Conservation (phyloP, 2,888 invertebrate species). For the Plagiodera versicolora region DNA sequence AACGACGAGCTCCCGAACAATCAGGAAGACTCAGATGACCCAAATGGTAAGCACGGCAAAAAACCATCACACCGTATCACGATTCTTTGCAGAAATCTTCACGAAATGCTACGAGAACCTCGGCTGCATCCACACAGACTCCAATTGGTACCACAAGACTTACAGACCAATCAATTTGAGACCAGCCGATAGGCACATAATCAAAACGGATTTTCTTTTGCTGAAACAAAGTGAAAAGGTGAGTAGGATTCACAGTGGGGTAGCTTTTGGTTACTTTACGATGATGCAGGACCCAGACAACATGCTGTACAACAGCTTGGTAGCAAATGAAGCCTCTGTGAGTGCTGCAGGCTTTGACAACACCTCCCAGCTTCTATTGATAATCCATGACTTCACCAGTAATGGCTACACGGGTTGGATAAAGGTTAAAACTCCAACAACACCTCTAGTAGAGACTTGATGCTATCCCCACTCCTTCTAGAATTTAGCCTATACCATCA, state of each 20-base stretch:
- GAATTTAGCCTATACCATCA: not conserved
- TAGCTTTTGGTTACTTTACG: too few species aligned
- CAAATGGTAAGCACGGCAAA: not conserved
- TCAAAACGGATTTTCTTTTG: slow-evolving; percentile 52
- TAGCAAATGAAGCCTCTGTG: slow-evolving; percentile 31
- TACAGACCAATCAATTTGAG: slow-evolving; percentile 50
- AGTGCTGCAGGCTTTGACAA: slow-evolving; percentile 43
- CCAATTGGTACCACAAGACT: slow-evolving; percentile 50
- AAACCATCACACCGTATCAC: not conserved
- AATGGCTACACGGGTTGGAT: slow-evolving; percentile 55
- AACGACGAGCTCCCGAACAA: not conserved
- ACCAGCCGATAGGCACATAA: slow-evolving; percentile 50
- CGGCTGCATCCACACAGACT: slow-evolving; percentile 50
- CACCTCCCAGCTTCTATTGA: slow-evolving; percentile 41
- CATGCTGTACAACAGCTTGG: slow-evolving; percentile 28
- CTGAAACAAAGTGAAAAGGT: slow-evolving; percentile 38
- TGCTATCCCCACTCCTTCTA: not conserved
- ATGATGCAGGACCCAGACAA: slow-evolving; percentile 17
- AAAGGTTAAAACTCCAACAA: slow-evolving; percentile 39
- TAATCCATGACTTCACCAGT: slow-evolving; percentile 56
- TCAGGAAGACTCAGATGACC: slow-evolving; percentile 9
- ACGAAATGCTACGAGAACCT: slow-evolving; percentile 50
- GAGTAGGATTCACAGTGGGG: too few species aligned
- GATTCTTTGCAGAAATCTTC: slow-evolving; percentile 35
- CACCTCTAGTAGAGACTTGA: too few species aligned